Base-by-base conservation (phyloP, 2,797 vertebrate genomes). In the Trachops cirrhosus region DNA sequence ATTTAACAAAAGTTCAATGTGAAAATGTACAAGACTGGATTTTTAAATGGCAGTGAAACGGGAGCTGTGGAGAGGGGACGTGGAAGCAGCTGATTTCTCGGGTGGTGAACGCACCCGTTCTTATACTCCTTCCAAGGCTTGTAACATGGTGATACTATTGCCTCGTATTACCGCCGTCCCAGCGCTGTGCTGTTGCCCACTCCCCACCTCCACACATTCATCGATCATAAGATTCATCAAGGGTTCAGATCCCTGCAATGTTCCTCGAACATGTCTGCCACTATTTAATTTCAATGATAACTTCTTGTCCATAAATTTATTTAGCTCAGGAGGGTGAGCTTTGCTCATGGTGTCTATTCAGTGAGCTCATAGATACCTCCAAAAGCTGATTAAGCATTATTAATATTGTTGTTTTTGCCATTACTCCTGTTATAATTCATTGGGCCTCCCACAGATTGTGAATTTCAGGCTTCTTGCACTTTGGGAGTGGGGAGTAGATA, bases 111-210 rank as follows among this genome's bases (percentile, higher is more conserved):
- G 57, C 26, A 62, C 54, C 24, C 54, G 41, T 39, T 71, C 77
- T 22, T 97, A 99, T 97, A 99, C 99, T 98, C 99, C 97, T 98
- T 99, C 99, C 98, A 99, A 98, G 37, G 99, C 99, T 98, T 99
- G 99, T 97, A 99, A 97, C 99, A 99, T 99, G 93, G 99, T 99
- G 98, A 99, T 99, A 98, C 99, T 99, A 98, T 99, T 99, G 96
- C 99, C 99, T 98, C 99, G 98, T 97, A 99, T 99, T 73, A 99
- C 99, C 99, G 3, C 52, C 52, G 8, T 54, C 3, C 52, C 52
- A 22, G 5, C 52, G 3, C 3, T 9, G 52, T 54, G 52, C 52
- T 54, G 50, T 5, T 52, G 50, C 50, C 50, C 50, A 52, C 50
- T 21, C 21, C 21, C 52, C 52, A 54, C 52, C 21, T 9, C 52